Percentiles rank a stretch among this genome's conserved stretches.
phyloP scores from a whole-genome alignment of 2,797 vertebrate genomes.

The Oceanodroma leucorhoa region DNA sequence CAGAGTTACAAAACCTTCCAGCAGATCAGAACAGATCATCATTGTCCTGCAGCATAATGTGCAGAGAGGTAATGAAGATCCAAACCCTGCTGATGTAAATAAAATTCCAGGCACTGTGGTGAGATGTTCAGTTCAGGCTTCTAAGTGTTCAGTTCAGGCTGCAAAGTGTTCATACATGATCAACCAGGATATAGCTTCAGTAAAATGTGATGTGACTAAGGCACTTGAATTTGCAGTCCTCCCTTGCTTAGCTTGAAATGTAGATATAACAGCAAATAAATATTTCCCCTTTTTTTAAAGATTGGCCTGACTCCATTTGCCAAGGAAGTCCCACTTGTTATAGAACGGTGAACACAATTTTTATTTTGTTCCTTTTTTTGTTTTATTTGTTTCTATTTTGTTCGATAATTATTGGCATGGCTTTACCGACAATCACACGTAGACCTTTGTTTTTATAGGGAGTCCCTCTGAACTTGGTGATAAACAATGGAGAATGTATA shows the following conservation, averaged over 20 bases:
- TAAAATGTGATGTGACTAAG: neutral
- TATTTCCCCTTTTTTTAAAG: neutral
- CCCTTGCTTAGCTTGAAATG: neutral
- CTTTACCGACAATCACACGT: neutral
- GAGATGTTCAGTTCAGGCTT: neutral
- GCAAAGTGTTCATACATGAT: neutral
- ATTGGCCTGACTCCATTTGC: neutral
- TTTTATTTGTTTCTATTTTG: neutral
- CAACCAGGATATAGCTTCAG: neutral
- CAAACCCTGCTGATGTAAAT: neutral
- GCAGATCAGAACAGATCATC: neutral
- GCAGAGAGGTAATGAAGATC: neutral
- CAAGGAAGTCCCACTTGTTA: neutral
- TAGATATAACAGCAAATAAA: neutral
- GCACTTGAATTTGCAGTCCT: neutral
- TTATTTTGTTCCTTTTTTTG: neutral
- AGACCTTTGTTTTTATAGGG: neutral
- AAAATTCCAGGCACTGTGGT: neutral
- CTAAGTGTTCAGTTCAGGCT: neutral
- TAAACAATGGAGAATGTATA: neutral
- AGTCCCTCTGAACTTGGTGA: neutral
- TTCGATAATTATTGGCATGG: neutral
- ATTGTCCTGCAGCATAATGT: neutral
- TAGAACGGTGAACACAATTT: neutral
- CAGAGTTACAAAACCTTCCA: neutral